These are phyloP conservation scores for Diaperis boleti DNA, from an alignment of 2,888 invertebrate species.

Conservation along the genomic window DNA sequence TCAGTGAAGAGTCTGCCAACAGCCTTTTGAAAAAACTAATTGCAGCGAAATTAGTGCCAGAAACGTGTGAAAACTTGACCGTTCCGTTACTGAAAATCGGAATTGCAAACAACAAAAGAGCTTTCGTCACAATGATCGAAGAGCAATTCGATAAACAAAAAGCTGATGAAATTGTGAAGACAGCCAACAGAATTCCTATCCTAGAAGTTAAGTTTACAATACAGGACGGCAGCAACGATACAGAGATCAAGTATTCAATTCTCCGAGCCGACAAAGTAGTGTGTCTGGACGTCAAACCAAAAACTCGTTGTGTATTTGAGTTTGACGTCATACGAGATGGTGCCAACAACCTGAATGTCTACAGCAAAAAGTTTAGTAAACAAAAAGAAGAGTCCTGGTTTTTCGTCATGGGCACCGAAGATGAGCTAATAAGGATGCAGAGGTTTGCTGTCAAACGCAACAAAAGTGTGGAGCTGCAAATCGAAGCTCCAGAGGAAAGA, in stretches of 20 bases:
- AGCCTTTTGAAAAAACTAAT: slow-evolving; percentile 69
- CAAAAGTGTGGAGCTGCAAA: slow-evolving; percentile 68
- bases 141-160: slow-evolving; percentile 52
- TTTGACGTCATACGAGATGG: slow-evolving; percentile 57
- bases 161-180: slow-evolving; percentile 55
- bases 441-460: slow-evolving; percentile 73
- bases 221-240: slow-evolving; percentile 43
- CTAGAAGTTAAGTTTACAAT: slow-evolving; percentile 55
- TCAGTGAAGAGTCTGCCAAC: slow-evolving; percentile 75
- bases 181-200: slow-evolving; percentile 58
- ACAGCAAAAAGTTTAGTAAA: slow-evolving; percentile 91
- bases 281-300: slow-evolving; percentile 67
- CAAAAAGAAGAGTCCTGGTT: slow-evolving; percentile 98
- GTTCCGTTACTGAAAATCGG: slow-evolving; percentile 33
- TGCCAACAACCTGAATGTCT: slow-evolving; percentile 67
- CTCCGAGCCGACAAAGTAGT: slow-evolving; percentile 39
- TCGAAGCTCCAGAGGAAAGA: slow-evolving; percentile 71
- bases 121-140: slow-evolving; percentile 35
- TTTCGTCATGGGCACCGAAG: slow-evolving; percentile 82
- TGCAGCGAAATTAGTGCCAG: slow-evolving; percentile 10
- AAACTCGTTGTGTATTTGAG: slow-evolving; percentile 56
- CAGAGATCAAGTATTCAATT: slow-evolving; percentile 33
- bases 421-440: slow-evolving; percentile 83
- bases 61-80: slow-evolving; percentile 11
- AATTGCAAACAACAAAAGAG: slow-evolving; percentile 40